Conservation (phyloP, 2,888 invertebrate genomes). For the Salticus scenicus region DNA sequence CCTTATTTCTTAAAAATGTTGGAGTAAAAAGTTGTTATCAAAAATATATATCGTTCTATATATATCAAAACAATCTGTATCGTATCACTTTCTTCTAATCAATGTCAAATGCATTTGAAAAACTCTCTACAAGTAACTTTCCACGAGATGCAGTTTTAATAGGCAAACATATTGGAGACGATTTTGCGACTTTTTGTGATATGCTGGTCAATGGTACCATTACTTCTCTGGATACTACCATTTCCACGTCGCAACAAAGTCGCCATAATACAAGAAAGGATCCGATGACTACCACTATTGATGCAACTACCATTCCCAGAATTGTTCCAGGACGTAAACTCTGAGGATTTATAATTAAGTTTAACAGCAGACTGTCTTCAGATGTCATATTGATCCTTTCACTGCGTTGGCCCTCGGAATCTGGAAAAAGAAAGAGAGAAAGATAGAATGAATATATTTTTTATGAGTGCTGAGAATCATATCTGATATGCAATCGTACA, state of each 20-base stretch:
- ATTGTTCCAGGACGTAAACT: constrained; percentile 46
- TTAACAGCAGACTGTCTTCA: constrained; percentile 11
- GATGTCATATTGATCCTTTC: constrained; percentile 30
- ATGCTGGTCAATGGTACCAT: constrained; percentile 44
- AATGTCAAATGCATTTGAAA: neutral
- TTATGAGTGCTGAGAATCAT: no score
- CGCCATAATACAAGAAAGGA: constrained; percentile 62
- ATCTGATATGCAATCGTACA: no score
- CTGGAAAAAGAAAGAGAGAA: neutral
- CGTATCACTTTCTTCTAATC: neutral
- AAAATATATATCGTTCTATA: no score
- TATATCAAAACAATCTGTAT: no score
- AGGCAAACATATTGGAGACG: neutral
- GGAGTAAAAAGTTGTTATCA: no score
- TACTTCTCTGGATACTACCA: constrained; percentile 38
- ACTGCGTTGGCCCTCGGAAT: constrained; percentile 25
- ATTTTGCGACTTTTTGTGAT: constrained; percentile 23
- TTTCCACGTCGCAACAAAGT: constrained; percentile 63
- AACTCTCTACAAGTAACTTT: constrained; percentile 20
- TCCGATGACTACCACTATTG: constrained; percentile 54
- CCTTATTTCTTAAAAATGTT: no score
- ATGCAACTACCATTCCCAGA: constrained; percentile 49
- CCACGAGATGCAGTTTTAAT: constrained; percentile 25
- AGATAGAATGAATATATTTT: no score
- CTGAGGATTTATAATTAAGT: constrained; percentile 45